Percentiles rank a stretch among this genome's conserved stretches.
Evolutionary conservation across 2,113 vertebrate genomes (phyloP).

Genomic region (Myotis yumanensis): DNA sequence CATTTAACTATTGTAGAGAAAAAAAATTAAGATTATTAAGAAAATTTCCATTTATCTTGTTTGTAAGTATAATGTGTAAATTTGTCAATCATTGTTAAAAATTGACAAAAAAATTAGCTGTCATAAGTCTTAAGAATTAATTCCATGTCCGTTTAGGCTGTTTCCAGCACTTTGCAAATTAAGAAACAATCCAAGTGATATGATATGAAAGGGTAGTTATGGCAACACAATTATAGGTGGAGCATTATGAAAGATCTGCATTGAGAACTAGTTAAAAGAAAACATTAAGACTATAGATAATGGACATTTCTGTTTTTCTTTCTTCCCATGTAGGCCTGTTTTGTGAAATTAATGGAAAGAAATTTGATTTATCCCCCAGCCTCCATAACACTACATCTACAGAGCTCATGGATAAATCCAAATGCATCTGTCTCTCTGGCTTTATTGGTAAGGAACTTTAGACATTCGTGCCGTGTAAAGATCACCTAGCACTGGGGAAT

Average conservation of each 20-base stretch:
- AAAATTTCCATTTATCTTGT: conserved; percentile 16
- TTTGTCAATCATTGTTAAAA: conserved; percentile 62
- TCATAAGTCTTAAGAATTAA: conserved; percentile 50
- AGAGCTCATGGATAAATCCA: conserved; percentile 82
- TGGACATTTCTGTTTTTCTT: background rate
- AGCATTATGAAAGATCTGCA: background rate
- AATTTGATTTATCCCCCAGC: conserved; percentile 85
- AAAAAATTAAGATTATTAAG: background rate
- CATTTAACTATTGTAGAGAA: conserved; percentile 41
- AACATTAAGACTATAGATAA: conserved; percentile 31
- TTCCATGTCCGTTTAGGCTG: background rate
- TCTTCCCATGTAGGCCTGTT: conserved; percentile 74
- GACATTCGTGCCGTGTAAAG: background rate
- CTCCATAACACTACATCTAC: conserved; percentile 83
- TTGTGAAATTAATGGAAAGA: conserved; percentile 88
- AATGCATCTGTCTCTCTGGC: conserved; percentile 82
- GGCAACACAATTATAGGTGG: background rate
- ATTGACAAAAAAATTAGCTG: conserved; percentile 31
- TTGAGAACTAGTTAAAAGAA: conserved; percentile 46
- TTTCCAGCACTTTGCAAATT: conserved; percentile 36
- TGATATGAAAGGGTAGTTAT: background rate
- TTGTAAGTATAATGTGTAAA: conserved; percentile 32
- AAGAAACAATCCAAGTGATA: background rate
- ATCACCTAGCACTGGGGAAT: background rate
- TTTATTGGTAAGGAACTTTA: conserved; percentile 84